Base-by-base conservation (phyloP, 2,888 invertebrate genomes). In the Epsilonema sp. region DNA sequence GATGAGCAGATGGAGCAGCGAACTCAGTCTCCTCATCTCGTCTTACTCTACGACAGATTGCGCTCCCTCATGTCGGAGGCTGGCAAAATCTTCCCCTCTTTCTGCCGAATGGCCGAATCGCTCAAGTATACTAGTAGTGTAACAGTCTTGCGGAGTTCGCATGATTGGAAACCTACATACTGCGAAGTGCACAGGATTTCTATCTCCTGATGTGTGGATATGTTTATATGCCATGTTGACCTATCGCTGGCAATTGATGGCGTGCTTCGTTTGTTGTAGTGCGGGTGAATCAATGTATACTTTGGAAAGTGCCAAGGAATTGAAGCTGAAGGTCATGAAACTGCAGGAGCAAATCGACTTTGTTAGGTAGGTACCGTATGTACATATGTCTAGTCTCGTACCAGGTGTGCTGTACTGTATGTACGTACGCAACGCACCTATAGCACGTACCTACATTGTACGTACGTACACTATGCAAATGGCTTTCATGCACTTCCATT, bases 201-300 rank as follows among this genome's bases (percentile, higher is more conserved):
- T n/a, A n/a, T n/a, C n/a, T n/a, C n/a, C n/a, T n/a, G n/a, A n/a
- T n/a, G n/a, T n/a, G n/a, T n/a, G n/a, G n/a, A n/a, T n/a, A n/a
- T n/a, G n/a, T n/a, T n/a, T n/a, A n/a, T n/a, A n/a, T n/a, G n/a
- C n/a, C n/a, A n/a, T n/a, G n/a, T n/a, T n/a, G n/a, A n/a, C n/a
- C n/a, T n/a, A n/a, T n/a, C n/a, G n/a, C n/a, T n/a, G n/a, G n/a
- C n/a, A n/a, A n/a, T n/a, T n/a, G n/a, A n/a, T n/a, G n/a, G n/a
- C n/a, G n/a, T n/a, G n/a, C n/a, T n/a, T n/a, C n/a, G n/a, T n/a
- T 31, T 31, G 8, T 31, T 31, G 16, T 31, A 31, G 31, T 13
- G 16, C 11, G 11, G 92, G 92, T n/a, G 90, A 92, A 67, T 78
- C 82, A 0, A 81, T 80, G 1, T 89, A 85, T 64, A 79, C 79